Conservation (phyloP, 2,888 invertebrate species). For the Caenorhabditis drosophilae region DNA sequence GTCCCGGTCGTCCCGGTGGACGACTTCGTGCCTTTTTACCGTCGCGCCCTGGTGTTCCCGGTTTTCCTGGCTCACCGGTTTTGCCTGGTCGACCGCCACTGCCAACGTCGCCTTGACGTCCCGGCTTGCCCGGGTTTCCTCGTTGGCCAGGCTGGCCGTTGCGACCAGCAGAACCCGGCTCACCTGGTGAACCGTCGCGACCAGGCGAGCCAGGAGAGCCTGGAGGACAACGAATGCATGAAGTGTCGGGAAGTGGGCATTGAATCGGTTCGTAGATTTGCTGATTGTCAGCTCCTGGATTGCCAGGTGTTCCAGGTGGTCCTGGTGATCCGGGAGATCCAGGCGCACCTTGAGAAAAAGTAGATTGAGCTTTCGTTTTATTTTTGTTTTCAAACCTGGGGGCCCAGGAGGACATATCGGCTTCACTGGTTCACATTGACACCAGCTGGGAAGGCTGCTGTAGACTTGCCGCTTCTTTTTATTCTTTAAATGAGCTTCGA, state of each 20-base stretch:
- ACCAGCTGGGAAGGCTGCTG: constrained; percentile 24
- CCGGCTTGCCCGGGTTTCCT: constrained; percentile 39
- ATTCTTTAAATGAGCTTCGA: constrained; percentile 26
- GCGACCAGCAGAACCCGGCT: constrained; percentile 28
- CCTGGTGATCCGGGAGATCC: constrained; percentile 28
- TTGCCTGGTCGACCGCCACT: constrained; percentile 20
- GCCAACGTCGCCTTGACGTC: constrained; percentile 33
- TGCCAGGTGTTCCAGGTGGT: constrained; percentile 23
- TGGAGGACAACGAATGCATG: constrained; percentile 22
- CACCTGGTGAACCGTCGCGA: constrained; percentile 33
- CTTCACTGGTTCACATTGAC: constrained; percentile 35
- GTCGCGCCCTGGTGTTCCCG: constrained; percentile 35
- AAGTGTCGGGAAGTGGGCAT: constrained; percentile 16
- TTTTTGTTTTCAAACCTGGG: constrained; percentile 13
- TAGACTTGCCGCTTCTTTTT: constrained; percentile 34
- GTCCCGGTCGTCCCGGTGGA: constrained; percentile 30
- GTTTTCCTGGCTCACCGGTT: constrained; percentile 33
- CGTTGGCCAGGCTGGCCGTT: constrained; percentile 37
- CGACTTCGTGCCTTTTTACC: constrained; percentile 29
- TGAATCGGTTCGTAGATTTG: constrained; percentile 28
- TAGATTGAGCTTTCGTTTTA: neutral
- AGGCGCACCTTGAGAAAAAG: constrained; percentile 23
- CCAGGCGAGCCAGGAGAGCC: constrained; percentile 31
- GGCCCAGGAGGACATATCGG: constrained; percentile 37
- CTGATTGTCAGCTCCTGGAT: constrained; percentile 27